Evolutionary conservation across 1,140 invertebrate genomes (phyloP), one percentile per base, ranked within the genome.

Genomic region (Subanguina moxae): DNA sequence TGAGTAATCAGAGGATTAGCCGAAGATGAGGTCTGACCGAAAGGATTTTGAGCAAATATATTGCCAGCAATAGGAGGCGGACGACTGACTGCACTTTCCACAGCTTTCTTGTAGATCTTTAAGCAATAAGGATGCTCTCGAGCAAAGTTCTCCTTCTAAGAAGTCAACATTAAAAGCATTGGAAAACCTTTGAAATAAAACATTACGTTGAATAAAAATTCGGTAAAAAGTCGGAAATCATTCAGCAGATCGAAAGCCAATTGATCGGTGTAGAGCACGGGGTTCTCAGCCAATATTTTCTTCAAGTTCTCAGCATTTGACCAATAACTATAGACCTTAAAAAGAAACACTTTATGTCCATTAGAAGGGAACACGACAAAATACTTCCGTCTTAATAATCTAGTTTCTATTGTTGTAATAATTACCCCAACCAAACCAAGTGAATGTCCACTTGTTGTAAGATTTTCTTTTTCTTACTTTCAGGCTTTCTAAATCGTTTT

Each of bases 231-330:
- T 32, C 19, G n/a, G 58, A 21, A 61, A 17, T 61, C 58, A 21
- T 32, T 3, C 19, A 61, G 9, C 28, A 45, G 15, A 28, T 30
- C 27, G 7, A 61, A 19, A 23, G 28, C 19, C 19, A 21, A 30
- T 15, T 15, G 58, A 61, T 61, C 58, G 19, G n/a, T 61, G 28
- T 45, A 45, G 19, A 61, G 42, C 27, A 28, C n/a, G n/a, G 58
- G 58, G 28, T 23, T n/a, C 27, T 61, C 58, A n/a, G 27, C 27
- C n/a, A 61, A 8, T 32, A 61, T 61, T n/a, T 61, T 61, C 58
- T 61, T 61, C 27, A 61, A 45, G 28, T 32, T 32, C 11, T 11
- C 3, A 25, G 3, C 3, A 38, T 57, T 23, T 30, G 21, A 28
- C 3, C 52, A 23, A 57, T 57, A 28, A 5, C 21, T 15, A 25